Evolutionary conservation across 2,797 vertebrate species (phyloP), one percentile per base, ranked within the genome.

Genomic region (Chelonia mydas): DNA sequence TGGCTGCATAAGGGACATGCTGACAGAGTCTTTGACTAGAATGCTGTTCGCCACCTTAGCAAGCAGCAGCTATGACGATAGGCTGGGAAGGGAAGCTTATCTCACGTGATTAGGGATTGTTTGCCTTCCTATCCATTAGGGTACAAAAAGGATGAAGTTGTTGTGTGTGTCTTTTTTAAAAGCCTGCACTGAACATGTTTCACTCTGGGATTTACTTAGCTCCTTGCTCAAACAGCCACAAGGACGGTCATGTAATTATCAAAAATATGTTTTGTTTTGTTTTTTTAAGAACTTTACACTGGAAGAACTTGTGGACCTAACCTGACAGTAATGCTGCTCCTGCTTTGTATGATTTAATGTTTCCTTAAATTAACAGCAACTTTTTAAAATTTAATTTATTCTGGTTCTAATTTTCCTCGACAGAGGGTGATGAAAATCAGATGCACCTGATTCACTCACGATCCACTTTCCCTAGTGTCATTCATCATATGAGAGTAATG

Each of bases 81-180:
- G 97, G 83, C 93, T 96, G 86, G 87, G 80, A 94, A 68, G 77
- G 88, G 84, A 88, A 89, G 83, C 74, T 95, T 23, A 25, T 97
- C 97, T 97, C 59, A 54, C 78, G 86, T 89, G 93, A 94, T 97
- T 95, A 85, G 47, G 93, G 89, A 74, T 88, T 93, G 92, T 94
- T 97, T 96, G 87, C 9, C 49, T 95, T 92, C 5, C 89, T 96
- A 93, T 86, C 94, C 90, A 68, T 96, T 94, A 94, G 85, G 47
- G 80, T 96, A 90, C 37, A 79, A 83, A 95, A 74, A 93, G 45
- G 76, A 87, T 83, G 65, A 84, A 88, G 68, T 21, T 51, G 68
- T 74, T 47, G 81, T 1, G 11, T 3, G 0, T 61, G 3, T 86
- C 54, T 51, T 3, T 6, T 50, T 83, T 89, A 8, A 85, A 90